These are phyloP conservation scores for Drosophila nigricruria DNA, from an alignment of 2,888 invertebrate genomes.

Conservation along the genomic window DNA sequence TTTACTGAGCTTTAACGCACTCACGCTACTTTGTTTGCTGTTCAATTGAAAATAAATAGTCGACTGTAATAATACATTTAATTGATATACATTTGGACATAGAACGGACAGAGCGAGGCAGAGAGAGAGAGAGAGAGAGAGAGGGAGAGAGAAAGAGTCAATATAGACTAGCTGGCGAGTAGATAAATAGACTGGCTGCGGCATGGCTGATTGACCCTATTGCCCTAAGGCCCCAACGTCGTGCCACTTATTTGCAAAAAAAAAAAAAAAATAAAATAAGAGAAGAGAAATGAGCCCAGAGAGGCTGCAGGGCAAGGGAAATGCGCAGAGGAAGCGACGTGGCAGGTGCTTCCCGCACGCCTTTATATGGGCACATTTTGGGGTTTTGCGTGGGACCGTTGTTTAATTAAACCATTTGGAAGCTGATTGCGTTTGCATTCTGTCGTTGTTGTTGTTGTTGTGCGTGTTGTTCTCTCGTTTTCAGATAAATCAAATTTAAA, in stretches of 20 bases:
- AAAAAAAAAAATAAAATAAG: neutral
- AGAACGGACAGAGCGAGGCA: neutral
- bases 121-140: neutral
- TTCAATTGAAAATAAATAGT: constrained; percentile 34
- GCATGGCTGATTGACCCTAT: constrained; percentile 27
- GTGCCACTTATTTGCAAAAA: constrained; percentile 12
- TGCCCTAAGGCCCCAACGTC: neutral
- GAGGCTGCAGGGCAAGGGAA: neutral
- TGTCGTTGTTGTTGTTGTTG: constrained; percentile 2
- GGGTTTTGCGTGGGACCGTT: constrained; percentile 21
- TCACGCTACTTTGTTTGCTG: constrained; percentile 13
- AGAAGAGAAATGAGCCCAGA: neutral
- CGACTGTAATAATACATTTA: constrained; percentile 29
- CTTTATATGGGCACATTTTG: constrained; percentile 9
- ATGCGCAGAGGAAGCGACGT: neutral
- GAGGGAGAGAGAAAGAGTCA: neutral
- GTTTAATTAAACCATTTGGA: constrained; percentile 70
- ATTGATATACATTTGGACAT: constrained; percentile 16
- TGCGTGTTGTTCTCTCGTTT: constrained; percentile 20
- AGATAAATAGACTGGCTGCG: neutral
- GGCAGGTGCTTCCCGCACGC: constrained; percentile 1
- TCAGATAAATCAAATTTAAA: constrained; percentile 69
- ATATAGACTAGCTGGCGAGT: constrained; percentile 6
- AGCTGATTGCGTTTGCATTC: constrained; percentile 66
- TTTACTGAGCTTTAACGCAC: constrained; percentile 12